A percentile compares a stretch with the other conserved stretches of the same genome.
Conservation (phyloP, 2,113 vertebrate species). For the Anas platyrhynchos region DNA sequence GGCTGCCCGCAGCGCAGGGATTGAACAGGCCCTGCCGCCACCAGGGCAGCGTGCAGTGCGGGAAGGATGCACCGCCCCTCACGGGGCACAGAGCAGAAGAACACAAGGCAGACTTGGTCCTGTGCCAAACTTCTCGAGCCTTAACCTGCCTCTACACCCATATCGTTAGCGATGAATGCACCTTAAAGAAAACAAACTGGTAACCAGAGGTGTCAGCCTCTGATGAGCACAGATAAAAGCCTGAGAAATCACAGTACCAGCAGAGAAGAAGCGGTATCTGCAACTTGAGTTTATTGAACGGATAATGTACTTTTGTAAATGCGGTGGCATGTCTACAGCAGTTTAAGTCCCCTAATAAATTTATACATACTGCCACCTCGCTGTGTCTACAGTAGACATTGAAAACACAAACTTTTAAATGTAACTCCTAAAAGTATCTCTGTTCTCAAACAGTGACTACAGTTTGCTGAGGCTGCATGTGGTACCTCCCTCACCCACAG, state of each 20-base stretch:
- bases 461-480: neutral
- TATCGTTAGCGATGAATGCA: neutral
- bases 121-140: constrained; percentile 20
- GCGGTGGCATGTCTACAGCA: neutral
- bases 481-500: neutral
- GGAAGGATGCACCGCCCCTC: neutral
- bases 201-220: neutral
- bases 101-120: neutral
- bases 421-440: neutral
- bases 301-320: neutral
- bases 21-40: neutral
- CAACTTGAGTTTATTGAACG: neutral
- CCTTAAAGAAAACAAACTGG: neutral
- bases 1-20: neutral
- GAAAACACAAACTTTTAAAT: neutral
- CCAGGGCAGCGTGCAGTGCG: neutral
- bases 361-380: neutral
- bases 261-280: neutral
- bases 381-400: neutral
- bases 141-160: neutral
- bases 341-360: neutral
- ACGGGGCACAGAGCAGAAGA: neutral
- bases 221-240: neutral
- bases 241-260: neutral
- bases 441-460: neutral